phyloP scores from a whole-genome alignment of 2,113 vertebrate genomes.

The Crotophaga sulcirostris region DNA sequence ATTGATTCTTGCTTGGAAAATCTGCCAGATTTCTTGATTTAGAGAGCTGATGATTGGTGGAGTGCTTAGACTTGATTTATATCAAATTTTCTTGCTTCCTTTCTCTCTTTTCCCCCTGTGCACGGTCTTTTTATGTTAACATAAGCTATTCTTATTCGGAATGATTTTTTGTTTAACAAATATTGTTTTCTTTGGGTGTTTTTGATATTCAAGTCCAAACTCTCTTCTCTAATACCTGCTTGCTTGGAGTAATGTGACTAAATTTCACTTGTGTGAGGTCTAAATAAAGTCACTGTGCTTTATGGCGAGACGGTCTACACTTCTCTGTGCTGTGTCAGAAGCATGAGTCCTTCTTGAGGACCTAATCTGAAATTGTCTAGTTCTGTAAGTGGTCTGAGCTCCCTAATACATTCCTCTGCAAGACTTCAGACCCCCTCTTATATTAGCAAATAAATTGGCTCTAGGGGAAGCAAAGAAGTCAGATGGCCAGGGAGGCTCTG shows the following conservation, averaged over 20 bases:
- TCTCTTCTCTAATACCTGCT: not conserved
- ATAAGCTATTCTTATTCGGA: not conserved
- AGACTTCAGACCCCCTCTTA: not conserved
- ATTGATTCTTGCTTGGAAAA: conserved; percentile 77
- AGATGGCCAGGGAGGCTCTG: fast-evolving
- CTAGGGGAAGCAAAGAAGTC: not conserved
- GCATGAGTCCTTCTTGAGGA: not conserved
- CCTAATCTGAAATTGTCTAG: not conserved
- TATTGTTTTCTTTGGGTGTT: not conserved
- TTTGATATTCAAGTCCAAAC: not conserved
- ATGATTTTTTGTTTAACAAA: not conserved
- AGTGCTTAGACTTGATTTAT: conserved; percentile 74
- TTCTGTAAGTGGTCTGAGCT: not conserved
- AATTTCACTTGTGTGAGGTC: not conserved
- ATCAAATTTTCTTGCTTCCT: not conserved
- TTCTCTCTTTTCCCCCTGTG: not conserved
- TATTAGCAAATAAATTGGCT: fast-evolving
- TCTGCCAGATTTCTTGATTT: conserved; percentile 78
- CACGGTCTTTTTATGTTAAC: not conserved
- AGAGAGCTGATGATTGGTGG: conserved; percentile 64
- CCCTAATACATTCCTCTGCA: too few species aligned
- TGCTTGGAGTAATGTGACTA: not conserved
- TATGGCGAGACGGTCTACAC: not conserved
- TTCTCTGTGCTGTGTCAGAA: not conserved
- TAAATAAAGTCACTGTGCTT: not conserved